Evolutionary conservation across 2,888 invertebrate species (phyloP).

Genomic region (Rotaria sp.): DNA sequence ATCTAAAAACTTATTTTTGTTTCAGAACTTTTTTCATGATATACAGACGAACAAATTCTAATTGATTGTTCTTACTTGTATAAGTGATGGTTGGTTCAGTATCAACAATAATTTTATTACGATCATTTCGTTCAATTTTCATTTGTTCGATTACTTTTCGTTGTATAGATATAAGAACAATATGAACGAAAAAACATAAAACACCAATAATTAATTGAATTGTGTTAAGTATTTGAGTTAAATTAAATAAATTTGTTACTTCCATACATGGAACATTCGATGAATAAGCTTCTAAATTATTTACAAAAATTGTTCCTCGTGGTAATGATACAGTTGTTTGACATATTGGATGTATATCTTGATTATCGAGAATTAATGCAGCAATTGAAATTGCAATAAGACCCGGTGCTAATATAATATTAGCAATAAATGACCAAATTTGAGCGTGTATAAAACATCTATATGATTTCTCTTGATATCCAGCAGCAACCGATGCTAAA

Average conservation of each 20-base stretch:
- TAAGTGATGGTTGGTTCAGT: background rate
- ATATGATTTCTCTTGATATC: background rate
- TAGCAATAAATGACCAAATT: background rate
- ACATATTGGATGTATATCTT: background rate
- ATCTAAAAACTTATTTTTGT: no score
- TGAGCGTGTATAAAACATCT: background rate
- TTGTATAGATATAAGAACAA: background rate
- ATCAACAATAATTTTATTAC: background rate
- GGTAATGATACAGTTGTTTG: background rate
- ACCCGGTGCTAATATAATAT: background rate
- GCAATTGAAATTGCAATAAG: background rate
- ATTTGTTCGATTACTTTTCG: background rate
- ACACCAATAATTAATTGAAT: background rate
- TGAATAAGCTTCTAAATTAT: background rate
- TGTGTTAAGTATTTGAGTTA: background rate
- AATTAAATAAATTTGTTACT: background rate
- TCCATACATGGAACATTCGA: background rate
- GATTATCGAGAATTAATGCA: background rate
- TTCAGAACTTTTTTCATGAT: no score
- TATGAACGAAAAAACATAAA: background rate
- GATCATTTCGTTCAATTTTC: background rate
- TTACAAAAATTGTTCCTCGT: background rate
- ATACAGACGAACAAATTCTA: no score
- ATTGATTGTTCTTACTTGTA: background rate
- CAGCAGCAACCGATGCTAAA: background rate